phyloP scores from a whole-genome alignment of 2,888 invertebrate genomes.

The Chouioia cunea region DNA sequence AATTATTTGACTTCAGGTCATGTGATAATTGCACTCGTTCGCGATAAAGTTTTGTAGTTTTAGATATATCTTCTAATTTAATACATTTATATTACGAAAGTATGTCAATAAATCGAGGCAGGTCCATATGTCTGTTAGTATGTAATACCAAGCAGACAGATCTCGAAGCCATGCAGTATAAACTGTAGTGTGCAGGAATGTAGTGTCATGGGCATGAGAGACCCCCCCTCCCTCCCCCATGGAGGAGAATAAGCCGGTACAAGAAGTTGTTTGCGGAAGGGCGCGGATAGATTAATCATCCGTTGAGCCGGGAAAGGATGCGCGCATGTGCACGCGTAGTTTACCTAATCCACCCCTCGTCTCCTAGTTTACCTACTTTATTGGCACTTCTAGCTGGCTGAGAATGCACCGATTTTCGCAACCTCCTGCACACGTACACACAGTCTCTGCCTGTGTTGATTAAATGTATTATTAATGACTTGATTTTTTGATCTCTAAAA shows the following conservation, averaged over 20 bases:
- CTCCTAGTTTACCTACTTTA: slow-evolving; percentile 19
- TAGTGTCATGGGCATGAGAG: too few species aligned
- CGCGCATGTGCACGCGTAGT: slow-evolving; percentile 53
- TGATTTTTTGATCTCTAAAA: too few species aligned
- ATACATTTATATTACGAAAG: too few species aligned
- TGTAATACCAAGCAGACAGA: too few species aligned
- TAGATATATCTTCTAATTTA: too few species aligned
- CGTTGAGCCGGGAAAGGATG: slow-evolving; percentile 61
- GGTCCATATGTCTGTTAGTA: too few species aligned
- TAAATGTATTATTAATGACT: too few species aligned
- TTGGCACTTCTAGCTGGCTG: slow-evolving; percentile 30
- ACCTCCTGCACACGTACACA: too few species aligned
- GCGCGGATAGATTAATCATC: slow-evolving; percentile 64
- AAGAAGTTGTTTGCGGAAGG: slow-evolving; percentile 59
- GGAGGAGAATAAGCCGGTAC: slow-evolving; percentile 37
- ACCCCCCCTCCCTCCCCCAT: too few species aligned
- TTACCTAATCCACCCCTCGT: slow-evolving; percentile 55
- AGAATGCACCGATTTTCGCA: slow-evolving; percentile 6
- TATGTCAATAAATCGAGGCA: too few species aligned
- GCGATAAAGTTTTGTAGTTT: neutral
- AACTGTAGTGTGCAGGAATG: slow-evolving; percentile 7
- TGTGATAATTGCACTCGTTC: too few species aligned
- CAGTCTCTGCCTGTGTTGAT: too few species aligned
- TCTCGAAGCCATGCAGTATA: neutral
- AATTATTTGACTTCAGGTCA: slow-evolving; percentile 1